Conservation (phyloP, 2,113 vertebrate species). For the Eudorcas thomsonii region DNA sequence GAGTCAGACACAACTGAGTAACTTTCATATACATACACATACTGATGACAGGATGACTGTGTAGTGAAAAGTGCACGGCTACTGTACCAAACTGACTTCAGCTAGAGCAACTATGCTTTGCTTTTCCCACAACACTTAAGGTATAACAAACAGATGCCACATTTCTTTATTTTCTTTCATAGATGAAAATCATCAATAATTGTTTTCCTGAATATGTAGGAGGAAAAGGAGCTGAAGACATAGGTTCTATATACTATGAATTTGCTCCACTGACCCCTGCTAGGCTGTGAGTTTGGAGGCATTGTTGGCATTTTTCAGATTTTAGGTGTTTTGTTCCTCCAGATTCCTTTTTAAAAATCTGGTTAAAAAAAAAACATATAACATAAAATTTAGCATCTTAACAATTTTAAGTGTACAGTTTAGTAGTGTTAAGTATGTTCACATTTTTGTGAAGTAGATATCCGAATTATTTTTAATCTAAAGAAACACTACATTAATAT, state of each 20-base stretch:
- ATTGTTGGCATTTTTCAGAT: slow-evolving; percentile 8
- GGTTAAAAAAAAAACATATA: neutral
- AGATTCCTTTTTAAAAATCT: neutral
- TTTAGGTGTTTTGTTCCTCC: neutral
- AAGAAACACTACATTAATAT: neutral
- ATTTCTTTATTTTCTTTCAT: neutral
- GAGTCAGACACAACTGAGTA: neutral
- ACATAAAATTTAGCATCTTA: neutral
- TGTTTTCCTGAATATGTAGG: neutral
- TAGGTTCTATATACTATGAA: neutral
- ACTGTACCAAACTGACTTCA: neutral
- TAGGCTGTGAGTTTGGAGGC: neutral
- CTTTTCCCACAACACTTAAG: neutral
- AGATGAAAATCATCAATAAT: neutral
- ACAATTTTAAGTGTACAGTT: neutral
- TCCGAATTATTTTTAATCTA: neutral
- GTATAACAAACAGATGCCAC: neutral
- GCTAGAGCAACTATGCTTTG: neutral
- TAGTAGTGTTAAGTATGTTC: neutral
- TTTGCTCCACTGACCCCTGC: neutral
- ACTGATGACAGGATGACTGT: slow-evolving; percentile 1
- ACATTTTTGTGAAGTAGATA: neutral
- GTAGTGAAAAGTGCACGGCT: neutral
- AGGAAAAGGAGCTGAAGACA: neutral
- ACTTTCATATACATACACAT: neutral